Base-by-base conservation (phyloP, 2,113 vertebrate genomes). In the Elaphurus davidianus region DNA sequence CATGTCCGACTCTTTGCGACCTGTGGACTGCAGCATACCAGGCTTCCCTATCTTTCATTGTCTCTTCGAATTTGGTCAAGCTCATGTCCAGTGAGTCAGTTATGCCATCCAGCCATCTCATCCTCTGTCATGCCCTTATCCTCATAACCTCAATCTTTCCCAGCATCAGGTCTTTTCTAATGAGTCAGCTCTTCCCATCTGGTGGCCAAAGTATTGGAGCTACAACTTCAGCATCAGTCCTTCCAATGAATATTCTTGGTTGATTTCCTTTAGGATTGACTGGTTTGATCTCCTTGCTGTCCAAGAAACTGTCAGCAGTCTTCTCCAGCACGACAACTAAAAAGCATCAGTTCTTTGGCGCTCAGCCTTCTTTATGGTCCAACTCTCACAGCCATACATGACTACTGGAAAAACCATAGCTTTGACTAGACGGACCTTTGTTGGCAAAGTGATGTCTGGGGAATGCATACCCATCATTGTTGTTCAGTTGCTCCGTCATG, bases 281-380 rank as follows among this genome's bases (percentile, higher is more conserved):
- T 76, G 1, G 71, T 43, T 76, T 25, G 71, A 76, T 43, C 71
- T 74, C 2, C 21, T 76, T 76, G 71, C 6, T 25, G 5, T 76
- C 71, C 36, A 76, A 7, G 71, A 23, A 21, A 76, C 16, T 43
- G 36, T 25, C 71, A 76, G 12, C 21, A 76, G 71, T 25, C 36
- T 71, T 43, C 71, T 43, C 71, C 23, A 76, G 11, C 36, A 76
- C 0, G 5, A 43, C 12, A 40, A 0, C 25, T 76, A 0, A 0
- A 76, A 76, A 76, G 36, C 71, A 76, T 76, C 71, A 3, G 40
- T 76, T 43, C 36, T 76, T 14, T 76, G 71, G 14, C 23, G 3
- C 40, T 76, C 71, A 14, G 36, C 6, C 23, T 76, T 43, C 23
- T 76, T 43, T 43, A 43, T 76, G 23, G 71, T 76, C 23, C 71